Evolutionary conservation across 2,888 invertebrate genomes (phyloP).

Genomic region (Prionchulus punctatus): DNA sequence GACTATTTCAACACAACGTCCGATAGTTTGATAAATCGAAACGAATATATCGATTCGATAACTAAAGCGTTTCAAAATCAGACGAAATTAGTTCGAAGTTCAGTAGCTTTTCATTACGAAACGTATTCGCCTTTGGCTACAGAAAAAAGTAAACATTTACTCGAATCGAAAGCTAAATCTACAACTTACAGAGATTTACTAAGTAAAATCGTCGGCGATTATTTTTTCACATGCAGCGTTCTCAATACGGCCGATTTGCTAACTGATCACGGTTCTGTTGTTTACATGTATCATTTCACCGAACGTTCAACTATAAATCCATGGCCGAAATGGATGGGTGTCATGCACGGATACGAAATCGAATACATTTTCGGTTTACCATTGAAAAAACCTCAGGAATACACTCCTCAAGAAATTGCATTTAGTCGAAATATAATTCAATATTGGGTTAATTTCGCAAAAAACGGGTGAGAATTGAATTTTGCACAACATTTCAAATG

Average conservation of each 20-base stretch:
- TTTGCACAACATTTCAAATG: not conserved
- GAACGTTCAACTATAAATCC: slow-evolving; percentile 64
- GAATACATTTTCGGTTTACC: slow-evolving; percentile 94
- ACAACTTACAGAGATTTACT: slow-evolving; percentile 41
- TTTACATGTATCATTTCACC: slow-evolving; percentile 76
- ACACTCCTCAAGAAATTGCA: not conserved
- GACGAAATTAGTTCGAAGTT: too few relatives aligned
- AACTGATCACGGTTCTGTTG: slow-evolving; percentile 59
- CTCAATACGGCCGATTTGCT: slow-evolving; percentile 49
- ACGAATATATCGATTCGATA: too few relatives aligned
- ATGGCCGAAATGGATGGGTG: slow-evolving; percentile 99
- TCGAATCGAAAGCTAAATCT: not conserved
- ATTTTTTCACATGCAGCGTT: slow-evolving; percentile 80
- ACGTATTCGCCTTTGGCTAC: too few relatives aligned
- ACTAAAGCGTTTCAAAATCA: too few relatives aligned
- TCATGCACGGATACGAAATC: slow-evolving; percentile 94
- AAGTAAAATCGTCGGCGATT: slow-evolving; percentile 67
- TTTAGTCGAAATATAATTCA: slow-evolving; percentile 78
- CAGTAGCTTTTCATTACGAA: too few relatives aligned
- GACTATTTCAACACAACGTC: slow-evolving; percentile 13
- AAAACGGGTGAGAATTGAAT: slow-evolving; percentile 56
- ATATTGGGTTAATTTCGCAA: slow-evolving; percentile 77
- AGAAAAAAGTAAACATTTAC: too few relatives aligned
- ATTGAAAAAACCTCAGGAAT: slow-evolving; percentile 64
- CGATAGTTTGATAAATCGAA: not conserved